Conservation (phyloP, 1,140 invertebrate species). For the Coptotermes formosanus region DNA sequence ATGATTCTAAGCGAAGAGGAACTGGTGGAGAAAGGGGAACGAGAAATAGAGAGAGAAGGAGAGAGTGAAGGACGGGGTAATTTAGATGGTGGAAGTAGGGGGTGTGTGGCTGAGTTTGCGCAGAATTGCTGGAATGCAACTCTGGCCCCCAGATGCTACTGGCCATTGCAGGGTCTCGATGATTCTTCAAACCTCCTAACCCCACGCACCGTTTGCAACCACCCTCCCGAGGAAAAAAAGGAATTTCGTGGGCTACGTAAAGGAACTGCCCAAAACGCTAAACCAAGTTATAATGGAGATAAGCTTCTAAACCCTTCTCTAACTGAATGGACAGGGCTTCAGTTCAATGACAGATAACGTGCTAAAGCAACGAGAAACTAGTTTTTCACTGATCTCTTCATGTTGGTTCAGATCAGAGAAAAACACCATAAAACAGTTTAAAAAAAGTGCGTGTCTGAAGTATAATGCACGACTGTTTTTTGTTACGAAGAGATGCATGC, state of each 20-base stretch:
- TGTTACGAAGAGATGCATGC: too few relatives aligned
- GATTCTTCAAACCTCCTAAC: not conserved
- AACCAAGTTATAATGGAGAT: not conserved
- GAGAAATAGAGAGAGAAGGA: not conserved
- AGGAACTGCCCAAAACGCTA: not conserved
- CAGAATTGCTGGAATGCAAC: not conserved
- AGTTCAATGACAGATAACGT: not conserved
- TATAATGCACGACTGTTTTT: too few relatives aligned
- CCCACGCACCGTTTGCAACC: not conserved
- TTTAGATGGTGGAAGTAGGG: not conserved
- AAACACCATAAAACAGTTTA: too few relatives aligned
- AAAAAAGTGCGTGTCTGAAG: too few relatives aligned
- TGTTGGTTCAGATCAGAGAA: not conserved
- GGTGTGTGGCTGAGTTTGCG: not conserved
- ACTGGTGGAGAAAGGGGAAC: not conserved
- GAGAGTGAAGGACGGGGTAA: too few relatives aligned
- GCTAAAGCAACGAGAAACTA: not conserved
- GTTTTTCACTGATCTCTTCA: not conserved
- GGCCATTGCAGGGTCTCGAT: not conserved
- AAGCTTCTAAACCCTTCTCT: not conserved
- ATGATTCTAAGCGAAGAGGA: not conserved
- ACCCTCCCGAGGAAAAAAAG: not conserved
- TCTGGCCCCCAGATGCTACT: conserved; percentile 6
- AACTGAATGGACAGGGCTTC: not conserved
- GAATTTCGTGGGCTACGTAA: not conserved